Base-by-base conservation (phyloP, 2,888 invertebrate genomes). In the Ellobium chinense region DNA sequence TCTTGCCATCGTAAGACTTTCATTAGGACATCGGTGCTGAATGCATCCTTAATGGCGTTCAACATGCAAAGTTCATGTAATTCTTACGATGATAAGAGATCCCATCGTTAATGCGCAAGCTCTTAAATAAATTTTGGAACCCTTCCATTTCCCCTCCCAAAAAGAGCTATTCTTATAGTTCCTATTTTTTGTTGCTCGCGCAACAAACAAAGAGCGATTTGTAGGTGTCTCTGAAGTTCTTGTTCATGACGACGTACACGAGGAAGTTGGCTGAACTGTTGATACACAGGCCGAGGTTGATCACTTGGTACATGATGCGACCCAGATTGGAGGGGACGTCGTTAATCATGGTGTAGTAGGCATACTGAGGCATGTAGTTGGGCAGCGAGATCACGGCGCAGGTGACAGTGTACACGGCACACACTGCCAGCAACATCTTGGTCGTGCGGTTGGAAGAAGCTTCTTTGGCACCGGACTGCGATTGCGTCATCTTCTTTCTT, bases 211-310 rank as follows among this genome's bases (percentile, higher is more conserved):
- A 73, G 21, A 73, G 34, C 7, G 21, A 24, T 12, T 56, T 76
- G 24, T 66, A 66, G 5, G 54, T 66, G 5, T 76, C 66, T 27
- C 76, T n/a, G 56, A 66, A 76, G 27, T 54, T 69, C 31, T 54
- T 69, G 27, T 69, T 69, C 18, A 69, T n/a, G 27, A 46, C 54
- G 14, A 69, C 39, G 46, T 76, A 76, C 31, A 76, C 34, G 18
- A 76, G n/a, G 34, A 76, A 76, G 24, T 76, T 76, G n/a, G 56
- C 54, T 0, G 76, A 76, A 21, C 76, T 34, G 56, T 76, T 76
- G 21, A 76, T 1, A 36, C 76, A 66, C 2, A 39, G 18, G 2
- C 37, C 66, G 18, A 54, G 7, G 18, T 66, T 76, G 27, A 76
- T 66, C 31, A 76, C 1, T 14, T 76, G 76, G 36, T 76, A 76